Conservation (phyloP, 2,888 invertebrate genomes). For the Harmothoe impar region DNA sequence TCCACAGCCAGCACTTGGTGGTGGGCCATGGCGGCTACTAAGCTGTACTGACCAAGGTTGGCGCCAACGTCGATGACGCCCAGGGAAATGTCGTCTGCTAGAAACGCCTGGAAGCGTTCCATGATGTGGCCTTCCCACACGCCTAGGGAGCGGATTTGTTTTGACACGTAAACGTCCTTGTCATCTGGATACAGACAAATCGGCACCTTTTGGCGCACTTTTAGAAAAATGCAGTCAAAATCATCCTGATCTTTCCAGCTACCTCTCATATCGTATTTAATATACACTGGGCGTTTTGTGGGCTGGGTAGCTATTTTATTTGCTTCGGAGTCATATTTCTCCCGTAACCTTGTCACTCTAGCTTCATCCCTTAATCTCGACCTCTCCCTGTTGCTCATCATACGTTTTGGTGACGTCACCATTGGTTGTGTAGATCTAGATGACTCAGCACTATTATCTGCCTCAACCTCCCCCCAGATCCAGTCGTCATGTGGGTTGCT, state of each 20-base stretch:
- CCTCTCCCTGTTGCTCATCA: not conserved
- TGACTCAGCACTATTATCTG: not conserved
- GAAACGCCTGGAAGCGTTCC: constrained; percentile 5
- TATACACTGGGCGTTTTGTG: not conserved
- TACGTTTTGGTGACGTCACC: not conserved
- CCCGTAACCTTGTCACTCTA: not conserved
- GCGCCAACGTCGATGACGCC: constrained; percentile 72
- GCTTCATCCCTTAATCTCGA: not conserved
- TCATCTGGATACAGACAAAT: constrained; percentile 49
- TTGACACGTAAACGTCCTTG: constrained; percentile 51
- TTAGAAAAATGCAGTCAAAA: constrained; percentile 33
- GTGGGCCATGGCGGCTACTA: constrained; percentile 70
- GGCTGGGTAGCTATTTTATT: not conserved
- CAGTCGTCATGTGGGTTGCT: not conserved
- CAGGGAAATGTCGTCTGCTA: constrained; percentile 55
- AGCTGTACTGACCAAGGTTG: constrained; percentile 71
- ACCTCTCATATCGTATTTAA: not conserved
- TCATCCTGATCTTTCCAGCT: not conserved
- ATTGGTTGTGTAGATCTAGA: not conserved
- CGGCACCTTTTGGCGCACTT: not conserved
- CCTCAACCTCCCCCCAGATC: not conserved
- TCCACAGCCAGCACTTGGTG: constrained; percentile 71
- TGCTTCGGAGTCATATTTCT: not conserved
- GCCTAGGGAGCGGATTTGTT: constrained; percentile 14
- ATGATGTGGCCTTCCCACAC: constrained; percentile 56